Base-by-base conservation (phyloP, 2,113 vertebrate species). In the Cynocephalus volans region DNA sequence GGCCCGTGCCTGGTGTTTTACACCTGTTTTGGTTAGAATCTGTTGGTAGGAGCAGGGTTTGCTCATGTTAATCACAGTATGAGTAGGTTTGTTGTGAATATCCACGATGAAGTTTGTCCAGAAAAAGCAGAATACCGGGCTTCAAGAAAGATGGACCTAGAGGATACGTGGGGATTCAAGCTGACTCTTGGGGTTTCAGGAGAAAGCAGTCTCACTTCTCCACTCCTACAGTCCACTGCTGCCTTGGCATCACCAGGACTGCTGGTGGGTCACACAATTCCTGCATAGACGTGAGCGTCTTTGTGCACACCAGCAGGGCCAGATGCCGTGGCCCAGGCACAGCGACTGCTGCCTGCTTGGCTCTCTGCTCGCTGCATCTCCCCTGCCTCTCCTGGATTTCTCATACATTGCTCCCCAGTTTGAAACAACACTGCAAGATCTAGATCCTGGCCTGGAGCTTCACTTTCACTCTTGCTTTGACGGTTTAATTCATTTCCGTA, bases 291-390 rank as follows among this genome's bases (percentile, higher is more conserved):
- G 41, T 41, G 3, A 41, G 41, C 4, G 41, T 41, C 41, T 41
- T 3, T 41, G 10, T 0, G 5, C 36, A 3, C 28, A 3, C 19
- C 12, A 13, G 6, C 56, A 48, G 8, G 54, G 8, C 33, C 12
- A 6, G 11, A 6, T 1, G 1, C 80, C 52, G 26, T 5, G 60
- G 13, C 52, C 36, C 18, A 26, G 28, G 13, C 5, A 18, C 11
- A 31, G 10, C 3, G 15, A 4, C 18, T 17, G 8, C 50, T 7
- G 4, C 18, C 6, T 56, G 52, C 41, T 79, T 4, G 28, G 1
- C 45, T 28, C 23, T 56, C 17, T 8, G 0, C 62, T 75, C 36
- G 19, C 31, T 28, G 14, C 18, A 8, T 60, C 73, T 77, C 60
- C 28, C 76, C n/a, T 52, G 4, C 10, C 18, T 62, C 45, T 62